Evolutionary conservation across 2,888 invertebrate genomes (phyloP), one percentile per base, ranked within the genome.

Genomic region (Axea sp.): DNA sequence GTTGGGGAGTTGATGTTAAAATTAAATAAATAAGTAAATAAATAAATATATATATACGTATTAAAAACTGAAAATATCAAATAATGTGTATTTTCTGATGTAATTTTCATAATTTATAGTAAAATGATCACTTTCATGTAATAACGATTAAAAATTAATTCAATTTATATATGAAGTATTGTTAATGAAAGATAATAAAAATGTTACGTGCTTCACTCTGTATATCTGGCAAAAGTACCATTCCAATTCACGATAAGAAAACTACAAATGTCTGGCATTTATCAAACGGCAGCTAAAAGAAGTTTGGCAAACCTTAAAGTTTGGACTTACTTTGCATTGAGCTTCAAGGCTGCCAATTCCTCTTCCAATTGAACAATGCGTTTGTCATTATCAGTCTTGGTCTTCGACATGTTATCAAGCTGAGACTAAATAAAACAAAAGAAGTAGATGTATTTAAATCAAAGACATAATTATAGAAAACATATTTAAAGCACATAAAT

Each of bases 311-410:
- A 45, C 30, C 6, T 26, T 4, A 3, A 1, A 15, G 15, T 33
- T 11, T 11, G 6, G 78, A 85, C 86, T 83, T 78, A 87, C 87
- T 83, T 86, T 43, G 81, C 78, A 69, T 81, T 82, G 31, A 85
- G 68, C 62, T 84, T 86, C 31, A 87, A 49, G 4, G 77, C 68
- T 9, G 81, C 77, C 19, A 87, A 78, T 64, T 86, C 84, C 19
- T 84, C 82, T 64, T 87, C 87, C 35, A 87, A 76, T 59, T 81
- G 81, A 2, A 65, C 77, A 37, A 87, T 78, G 6, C 84, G 81
- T 62, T 80, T 81, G 17, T 84, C 81, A 73, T 76, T 83, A 12
- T 82, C 80, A 5, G 79, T 79, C 47, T 84, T 85, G 57, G 83
- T 83, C 24, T 81, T 80, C 2, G 69, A 75, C 43, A 86, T 73